Percentiles rank a stretch among this genome's conserved stretches.
Conservation (phyloP, 1,140 invertebrate genomes). For the Samia ricini region DNA sequence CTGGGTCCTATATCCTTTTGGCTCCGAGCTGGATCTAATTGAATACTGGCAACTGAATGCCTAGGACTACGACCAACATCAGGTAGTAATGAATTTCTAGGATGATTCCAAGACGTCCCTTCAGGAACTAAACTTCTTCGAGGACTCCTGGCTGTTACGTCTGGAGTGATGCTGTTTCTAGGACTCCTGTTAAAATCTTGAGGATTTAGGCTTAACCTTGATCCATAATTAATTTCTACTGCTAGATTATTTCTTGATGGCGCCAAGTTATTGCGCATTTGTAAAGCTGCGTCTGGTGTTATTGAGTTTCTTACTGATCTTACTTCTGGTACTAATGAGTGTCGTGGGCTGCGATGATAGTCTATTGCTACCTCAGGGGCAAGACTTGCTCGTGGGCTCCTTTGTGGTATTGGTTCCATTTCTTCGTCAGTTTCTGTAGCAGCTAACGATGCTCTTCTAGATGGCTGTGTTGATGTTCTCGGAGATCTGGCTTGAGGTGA, state of each 20-base stretch:
- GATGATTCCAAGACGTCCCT: constrained; percentile 73
- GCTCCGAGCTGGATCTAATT: constrained; percentile 72
- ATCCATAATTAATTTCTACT: constrained; percentile 76
- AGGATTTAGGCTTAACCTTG: constrained; percentile 78
- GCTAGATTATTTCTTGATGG: constrained; percentile 81
- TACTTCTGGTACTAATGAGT: constrained; percentile 80
- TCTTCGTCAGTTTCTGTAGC: constrained; percentile 70
- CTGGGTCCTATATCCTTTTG: constrained; percentile 81
- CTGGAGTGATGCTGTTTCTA: constrained; percentile 81
- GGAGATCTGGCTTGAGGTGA: constrained; percentile 78
- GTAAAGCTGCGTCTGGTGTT: constrained; percentile 75
- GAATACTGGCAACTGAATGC: constrained; percentile 78
- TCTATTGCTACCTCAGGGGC: constrained; percentile 80
- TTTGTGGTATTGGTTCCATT: constrained; percentile 70
- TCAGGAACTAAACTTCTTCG: constrained; percentile 81
- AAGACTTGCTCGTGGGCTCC: constrained; percentile 81
- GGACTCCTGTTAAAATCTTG: constrained; percentile 81
- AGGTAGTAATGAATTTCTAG: constrained; percentile 67
- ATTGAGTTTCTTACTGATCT: constrained; percentile 80
- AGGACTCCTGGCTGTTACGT: constrained; percentile 75
- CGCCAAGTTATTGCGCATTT: constrained; percentile 71
- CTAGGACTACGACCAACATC: constrained; percentile 78
- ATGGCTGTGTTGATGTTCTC: constrained; percentile 67
- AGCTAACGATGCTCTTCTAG: constrained; percentile 59
- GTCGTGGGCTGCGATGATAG: constrained; percentile 79